A percentile compares a stretch with the other conserved stretches of the same genome.
phyloP scores from a whole-genome alignment of 2,888 invertebrate species.

The Leptinotarsa juncta region DNA sequence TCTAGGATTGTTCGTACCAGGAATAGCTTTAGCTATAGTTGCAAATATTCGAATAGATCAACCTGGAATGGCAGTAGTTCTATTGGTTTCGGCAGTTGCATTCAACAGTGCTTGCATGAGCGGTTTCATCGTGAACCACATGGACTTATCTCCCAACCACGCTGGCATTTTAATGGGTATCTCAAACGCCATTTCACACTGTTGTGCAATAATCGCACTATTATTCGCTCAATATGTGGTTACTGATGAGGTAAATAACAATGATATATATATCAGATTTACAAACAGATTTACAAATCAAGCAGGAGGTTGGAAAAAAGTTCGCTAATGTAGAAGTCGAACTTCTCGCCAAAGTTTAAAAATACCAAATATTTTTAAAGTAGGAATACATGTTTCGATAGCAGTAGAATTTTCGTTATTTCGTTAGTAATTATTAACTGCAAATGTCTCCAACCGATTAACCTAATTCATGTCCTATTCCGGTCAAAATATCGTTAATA shows the following conservation, averaged over 20 bases:
- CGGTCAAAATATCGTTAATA: too few species aligned
- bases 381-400: too few species aligned
- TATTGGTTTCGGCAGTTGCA: slow-evolving; percentile 2
- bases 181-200: slow-evolving; percentile 7
- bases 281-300: background rate
- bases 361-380: too few species aligned
- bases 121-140: slow-evolving; percentile 14
- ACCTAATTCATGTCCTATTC: too few species aligned
- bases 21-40: slow-evolving; percentile 12
- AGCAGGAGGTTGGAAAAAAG: too few species aligned
- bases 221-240: slow-evolving; percentile 11
- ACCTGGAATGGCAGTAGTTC: slow-evolving; percentile 3
- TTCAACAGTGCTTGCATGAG: slow-evolving; percentile 20
- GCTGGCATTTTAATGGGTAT: slow-evolving; percentile 12
- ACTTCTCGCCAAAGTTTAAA: too few species aligned
- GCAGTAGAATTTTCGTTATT: too few species aligned
- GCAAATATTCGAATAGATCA: slow-evolving; percentile 11
- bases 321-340: too few species aligned
- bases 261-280: background rate
- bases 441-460: too few species aligned
- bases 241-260: slow-evolving; percentile 6
- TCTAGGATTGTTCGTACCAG: slow-evolving; percentile 11
- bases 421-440: too few species aligned
- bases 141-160: slow-evolving; percentile 11
- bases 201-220: slow-evolving; percentile 13